phyloP scores from a whole-genome alignment of 2,888 invertebrate species.

The Eilema caniola region DNA sequence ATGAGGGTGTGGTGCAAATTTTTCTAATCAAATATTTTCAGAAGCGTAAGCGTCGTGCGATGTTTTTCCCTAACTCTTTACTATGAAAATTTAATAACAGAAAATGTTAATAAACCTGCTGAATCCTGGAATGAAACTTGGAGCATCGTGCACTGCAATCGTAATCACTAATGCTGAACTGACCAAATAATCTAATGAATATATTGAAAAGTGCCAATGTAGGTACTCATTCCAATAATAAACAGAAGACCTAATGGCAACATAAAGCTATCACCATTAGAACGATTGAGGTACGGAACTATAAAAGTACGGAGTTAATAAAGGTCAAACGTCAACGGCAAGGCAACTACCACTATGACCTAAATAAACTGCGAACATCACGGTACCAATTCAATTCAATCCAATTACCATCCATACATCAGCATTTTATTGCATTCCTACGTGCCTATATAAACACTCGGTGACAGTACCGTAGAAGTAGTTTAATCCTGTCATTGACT shows the following conservation, averaged over 20 bases:
- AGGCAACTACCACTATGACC: conserved; percentile 69
- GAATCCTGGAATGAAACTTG: no score
- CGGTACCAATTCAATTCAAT: conserved; percentile 79
- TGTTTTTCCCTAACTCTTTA: no score
- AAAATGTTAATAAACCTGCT: no score
- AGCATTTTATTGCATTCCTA: conserved; percentile 35
- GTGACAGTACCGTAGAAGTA: neutral
- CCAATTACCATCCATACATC: conserved; percentile 73
- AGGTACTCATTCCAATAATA: conserved; percentile 24
- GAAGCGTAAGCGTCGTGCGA: no score
- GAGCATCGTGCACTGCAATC: no score
- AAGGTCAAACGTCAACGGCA: conserved; percentile 68
- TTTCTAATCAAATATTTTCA: no score
- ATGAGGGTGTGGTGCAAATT: no score
- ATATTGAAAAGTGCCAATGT: no score
- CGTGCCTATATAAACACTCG: conserved; percentile 8
- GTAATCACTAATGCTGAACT: no score
- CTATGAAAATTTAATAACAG: no score
- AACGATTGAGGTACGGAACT: conserved; percentile 55
- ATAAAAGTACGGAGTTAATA: conserved; percentile 44
- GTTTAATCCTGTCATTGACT: conserved; percentile 4
- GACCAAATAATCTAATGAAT: no score
- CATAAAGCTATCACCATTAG: conserved; percentile 55
- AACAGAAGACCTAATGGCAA: conserved; percentile 33
- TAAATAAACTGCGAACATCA: conserved; percentile 73